Base-by-base conservation (phyloP, 2,113 vertebrate genomes). In the Acrocephalus arundinaceus region DNA sequence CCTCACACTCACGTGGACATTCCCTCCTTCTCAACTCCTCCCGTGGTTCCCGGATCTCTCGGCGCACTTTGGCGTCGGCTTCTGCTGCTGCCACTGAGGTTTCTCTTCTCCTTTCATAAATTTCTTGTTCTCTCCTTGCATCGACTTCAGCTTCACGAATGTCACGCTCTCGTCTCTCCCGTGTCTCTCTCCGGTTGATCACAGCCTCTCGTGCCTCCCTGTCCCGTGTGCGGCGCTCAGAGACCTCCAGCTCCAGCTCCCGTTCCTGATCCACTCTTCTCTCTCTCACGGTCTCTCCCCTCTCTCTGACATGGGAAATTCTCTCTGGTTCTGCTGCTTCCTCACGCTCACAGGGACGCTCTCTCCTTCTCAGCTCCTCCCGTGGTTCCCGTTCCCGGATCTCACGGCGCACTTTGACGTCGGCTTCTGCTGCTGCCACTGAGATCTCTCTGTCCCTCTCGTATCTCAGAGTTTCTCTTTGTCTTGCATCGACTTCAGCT, bases 251-350 rank as follows among this genome's bases (percentile, higher is more conserved):
- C 2, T 71, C 45, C 37, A 55, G 52, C 17, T 31, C 52, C 52
- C 33, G 33, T 5, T 57, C 19, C 19, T 11, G 31, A 33, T 57
- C 31, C 1, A 16, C 10, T 52, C 25, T 52, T 9, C 25, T 52
- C 15, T 52, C 15, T 4, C 27, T 28, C 51, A 52, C 43, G 6
- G 15, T 0, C 24, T 21, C 30, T 8, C 43, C 2, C 0, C 5
- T 3, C 4, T 25, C 18, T 51, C 39, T 30, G n/a, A n/a, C n/a
- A n/a, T 1, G 15, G 49, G 4, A 7, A n/a, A n/a, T n/a, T n/a
- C n/a, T n/a, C n/a, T n/a, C n/a, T n/a, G n/a, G n/a, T n/a, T n/a
- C n/a, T n/a, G n/a, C n/a, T n/a, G n/a, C n/a, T n/a, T n/a, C n/a
- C n/a, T n/a, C n/a, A n/a, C n/a, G n/a, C n/a, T n/a, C n/a, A n/a